phyloP scores from a whole-genome alignment of 2,888 invertebrate species.

The Sipha maydis region DNA sequence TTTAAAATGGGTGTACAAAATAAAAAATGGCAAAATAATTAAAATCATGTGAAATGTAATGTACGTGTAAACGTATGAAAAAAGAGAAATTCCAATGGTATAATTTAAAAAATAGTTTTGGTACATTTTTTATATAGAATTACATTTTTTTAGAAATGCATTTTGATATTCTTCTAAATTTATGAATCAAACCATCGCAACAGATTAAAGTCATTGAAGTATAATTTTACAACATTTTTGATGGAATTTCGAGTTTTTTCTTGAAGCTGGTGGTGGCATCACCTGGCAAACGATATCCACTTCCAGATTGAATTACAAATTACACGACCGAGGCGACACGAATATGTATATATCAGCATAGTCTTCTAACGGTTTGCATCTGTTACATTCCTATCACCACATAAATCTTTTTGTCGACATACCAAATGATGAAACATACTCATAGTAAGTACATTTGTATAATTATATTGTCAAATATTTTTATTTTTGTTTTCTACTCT shows the following conservation, averaged over 20 bases:
- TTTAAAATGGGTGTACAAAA: too few species aligned
- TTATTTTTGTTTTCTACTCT: neutral
- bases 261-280: neutral
- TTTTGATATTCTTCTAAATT: neutral
- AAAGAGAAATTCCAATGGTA: too few species aligned
- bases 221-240: neutral
- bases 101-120: too few species aligned
- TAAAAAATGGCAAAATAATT: too few species aligned
- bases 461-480: neutral
- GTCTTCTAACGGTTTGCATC: conserved; percentile 1
- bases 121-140: too few species aligned
- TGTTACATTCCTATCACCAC: neutral
- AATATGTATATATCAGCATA: neutral
- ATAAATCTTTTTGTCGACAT: neutral
- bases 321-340: neutral
- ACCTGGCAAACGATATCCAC: neutral
- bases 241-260: neutral
- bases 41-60: too few species aligned
- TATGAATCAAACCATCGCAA: neutral
- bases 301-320: neutral
- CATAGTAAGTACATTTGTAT: neutral
- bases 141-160: too few species aligned
- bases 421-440: neutral
- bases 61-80: too few species aligned
- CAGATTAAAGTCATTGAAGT: neutral